Evolutionary conservation across 2,113 vertebrate species (phyloP).

Genomic region (Campylomormyrus numenius): DNA sequence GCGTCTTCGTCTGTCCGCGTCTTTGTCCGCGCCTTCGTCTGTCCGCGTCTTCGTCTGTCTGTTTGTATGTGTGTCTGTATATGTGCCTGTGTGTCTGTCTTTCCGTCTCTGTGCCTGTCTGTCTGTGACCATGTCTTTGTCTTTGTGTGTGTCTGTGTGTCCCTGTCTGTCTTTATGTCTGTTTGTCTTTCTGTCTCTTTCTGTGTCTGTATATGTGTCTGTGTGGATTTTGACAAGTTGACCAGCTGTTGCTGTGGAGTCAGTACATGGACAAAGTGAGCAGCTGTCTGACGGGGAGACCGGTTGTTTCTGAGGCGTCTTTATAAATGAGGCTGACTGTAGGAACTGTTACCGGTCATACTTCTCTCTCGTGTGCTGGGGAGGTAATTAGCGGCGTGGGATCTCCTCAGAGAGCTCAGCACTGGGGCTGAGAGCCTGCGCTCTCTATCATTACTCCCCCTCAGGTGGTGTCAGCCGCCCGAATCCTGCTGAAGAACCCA

Average conservation of each 20-base stretch:
- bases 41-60: neutral
- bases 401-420: neutral
- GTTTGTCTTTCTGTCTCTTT: no score
- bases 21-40: neutral
- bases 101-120: neutral
- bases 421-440: neutral
- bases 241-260: neutral
- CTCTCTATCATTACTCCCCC: neutral
- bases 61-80: conserved; percentile 42
- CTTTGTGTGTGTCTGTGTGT: neutral
- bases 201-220: conserved; percentile 43
- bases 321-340: neutral
- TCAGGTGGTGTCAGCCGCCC: conserved; percentile 87
- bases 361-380: neutral
- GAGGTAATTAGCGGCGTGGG: neutral
- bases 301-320: neutral
- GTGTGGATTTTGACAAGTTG: neutral
- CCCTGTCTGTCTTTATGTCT: neutral
- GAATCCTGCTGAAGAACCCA: conserved; percentile 88
- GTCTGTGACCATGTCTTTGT: neutral
- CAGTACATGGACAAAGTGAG: neutral
- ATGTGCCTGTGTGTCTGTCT: neutral
- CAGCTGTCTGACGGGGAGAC: neutral
- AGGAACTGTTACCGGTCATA: neutral
- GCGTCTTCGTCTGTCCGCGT: neutral